Evolutionary conservation across 37 sponge, comb jelly and placozoan species (phyloP).

Genomic region (Lycopodina hypogea): DNA sequence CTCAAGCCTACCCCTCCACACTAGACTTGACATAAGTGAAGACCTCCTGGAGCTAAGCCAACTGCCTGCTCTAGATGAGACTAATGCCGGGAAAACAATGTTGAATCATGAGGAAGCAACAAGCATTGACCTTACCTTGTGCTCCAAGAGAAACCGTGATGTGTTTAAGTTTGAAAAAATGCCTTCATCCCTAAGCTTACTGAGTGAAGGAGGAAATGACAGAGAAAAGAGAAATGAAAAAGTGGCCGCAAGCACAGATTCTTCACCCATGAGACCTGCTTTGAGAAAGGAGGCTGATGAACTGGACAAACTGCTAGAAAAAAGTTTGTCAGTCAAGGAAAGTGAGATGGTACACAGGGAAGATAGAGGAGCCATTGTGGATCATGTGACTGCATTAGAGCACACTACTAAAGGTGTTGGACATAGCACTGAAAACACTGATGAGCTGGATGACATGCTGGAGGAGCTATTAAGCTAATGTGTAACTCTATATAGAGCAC

Average conservation of each 20-base stretch:
- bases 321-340: neutral
- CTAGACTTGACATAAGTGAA: constrained; percentile 20
- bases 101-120: neutral
- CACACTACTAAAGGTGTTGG: neutral
- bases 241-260: neutral
- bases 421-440: neutral
- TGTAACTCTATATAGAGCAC: neutral
- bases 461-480: constrained; percentile 47
- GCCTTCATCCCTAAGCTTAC: neutral
- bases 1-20: constrained; percentile 26
- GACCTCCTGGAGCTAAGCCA: constrained; percentile 26
- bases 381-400: neutral
- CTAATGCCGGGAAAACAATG: neutral
- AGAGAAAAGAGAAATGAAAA: neutral
- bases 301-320: constrained; percentile 6
- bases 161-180: neutral
- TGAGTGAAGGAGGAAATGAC: neutral
- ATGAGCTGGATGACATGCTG: constrained; percentile 49
- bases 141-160: neutral
- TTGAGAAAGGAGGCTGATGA: neutral
- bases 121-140: neutral
- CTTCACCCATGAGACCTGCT: neutral
- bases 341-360: neutral
- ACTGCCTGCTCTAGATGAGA: neutral
- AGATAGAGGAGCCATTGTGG: neutral